These are phyloP conservation scores for Cydia fagiglandana DNA, from an alignment of 1,140 invertebrate species.

Conservation along the genomic window DNA sequence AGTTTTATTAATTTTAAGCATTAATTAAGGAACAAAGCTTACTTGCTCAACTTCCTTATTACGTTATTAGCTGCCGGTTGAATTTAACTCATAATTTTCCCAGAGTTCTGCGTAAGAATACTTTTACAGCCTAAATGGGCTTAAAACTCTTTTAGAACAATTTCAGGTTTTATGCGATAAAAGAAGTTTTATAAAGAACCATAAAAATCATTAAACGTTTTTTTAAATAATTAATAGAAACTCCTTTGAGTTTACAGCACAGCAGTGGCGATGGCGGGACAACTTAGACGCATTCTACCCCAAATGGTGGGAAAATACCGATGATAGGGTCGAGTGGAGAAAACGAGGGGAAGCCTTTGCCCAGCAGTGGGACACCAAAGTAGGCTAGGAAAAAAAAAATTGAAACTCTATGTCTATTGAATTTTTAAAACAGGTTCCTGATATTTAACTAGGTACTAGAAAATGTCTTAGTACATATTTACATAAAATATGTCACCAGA, in stretches of 20 bases:
- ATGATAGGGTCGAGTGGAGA: too few species aligned
- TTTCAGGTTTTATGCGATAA: neutral
- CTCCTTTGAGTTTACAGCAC: too few species aligned
- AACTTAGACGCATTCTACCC: too few species aligned
- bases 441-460: neutral
- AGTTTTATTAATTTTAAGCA: slow-evolving; percentile 30
- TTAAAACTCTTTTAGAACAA: slow-evolving; percentile 3
- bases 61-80: slow-evolving; percentile 29
- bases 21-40: slow-evolving; percentile 30
- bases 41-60: slow-evolving; percentile 30
- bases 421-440: neutral
- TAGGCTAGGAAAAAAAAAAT: too few species aligned
- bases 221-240: neutral
- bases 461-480: neutral
- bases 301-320: too few species aligned
- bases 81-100: slow-evolving; percentile 20
- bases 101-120: neutral
- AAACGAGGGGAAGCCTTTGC: too few species aligned
- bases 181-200: neutral
- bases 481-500: neutral
- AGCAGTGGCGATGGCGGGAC: too few species aligned
- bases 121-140: slow-evolving; percentile 13
- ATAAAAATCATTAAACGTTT: neutral
- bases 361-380: too few species aligned
- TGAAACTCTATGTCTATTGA: too few species aligned